Percentiles rank a stretch among this genome's conserved stretches.
These are phyloP conservation scores for Stenodera caucasica DNA, from an alignment of 2,888 invertebrate species.

Conservation along the genomic window DNA sequence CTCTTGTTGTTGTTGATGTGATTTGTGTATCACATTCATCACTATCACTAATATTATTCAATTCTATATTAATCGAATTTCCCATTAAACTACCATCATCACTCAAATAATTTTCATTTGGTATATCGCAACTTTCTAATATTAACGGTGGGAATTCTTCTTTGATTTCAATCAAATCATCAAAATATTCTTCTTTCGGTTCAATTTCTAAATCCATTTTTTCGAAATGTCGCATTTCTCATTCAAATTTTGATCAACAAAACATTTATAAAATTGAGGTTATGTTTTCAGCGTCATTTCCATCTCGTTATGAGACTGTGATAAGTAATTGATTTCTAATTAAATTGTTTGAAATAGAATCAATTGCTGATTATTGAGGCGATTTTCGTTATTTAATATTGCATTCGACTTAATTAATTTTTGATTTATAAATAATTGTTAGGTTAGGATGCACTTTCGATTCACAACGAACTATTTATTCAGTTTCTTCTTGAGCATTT, in stretches of 20 bases:
- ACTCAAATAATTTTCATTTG: slow-evolving; percentile 31
- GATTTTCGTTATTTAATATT: no score
- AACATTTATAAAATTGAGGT: background rate
- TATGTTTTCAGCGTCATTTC: background rate
- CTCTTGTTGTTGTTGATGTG: background rate
- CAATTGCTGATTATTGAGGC: no score
- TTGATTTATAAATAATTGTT: no score
- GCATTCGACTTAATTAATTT: no score
- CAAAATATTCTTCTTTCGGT: slow-evolving; percentile 40
- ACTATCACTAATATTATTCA: slow-evolving; percentile 36
- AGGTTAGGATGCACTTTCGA: no score
- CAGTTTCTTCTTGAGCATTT: no score
- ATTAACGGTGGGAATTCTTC: slow-evolving; percentile 36
- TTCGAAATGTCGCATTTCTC: slow-evolving; percentile 20
- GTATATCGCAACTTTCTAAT: slow-evolving; percentile 28
- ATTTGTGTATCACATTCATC: slow-evolving; percentile 34
- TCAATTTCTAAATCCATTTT: slow-evolving; percentile 15
- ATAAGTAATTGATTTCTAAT: no score
- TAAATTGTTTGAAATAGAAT: no score
- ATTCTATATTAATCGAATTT: slow-evolving; percentile 28
- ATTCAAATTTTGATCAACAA: background rate
- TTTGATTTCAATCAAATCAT: slow-evolving; percentile 38
- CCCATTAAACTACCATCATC: slow-evolving; percentile 36
- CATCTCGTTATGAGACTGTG: no score
- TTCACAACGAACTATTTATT: no score